These are phyloP conservation scores for Apotomis capreana DNA, from an alignment of 2,888 invertebrate species.

Conservation along the genomic window DNA sequence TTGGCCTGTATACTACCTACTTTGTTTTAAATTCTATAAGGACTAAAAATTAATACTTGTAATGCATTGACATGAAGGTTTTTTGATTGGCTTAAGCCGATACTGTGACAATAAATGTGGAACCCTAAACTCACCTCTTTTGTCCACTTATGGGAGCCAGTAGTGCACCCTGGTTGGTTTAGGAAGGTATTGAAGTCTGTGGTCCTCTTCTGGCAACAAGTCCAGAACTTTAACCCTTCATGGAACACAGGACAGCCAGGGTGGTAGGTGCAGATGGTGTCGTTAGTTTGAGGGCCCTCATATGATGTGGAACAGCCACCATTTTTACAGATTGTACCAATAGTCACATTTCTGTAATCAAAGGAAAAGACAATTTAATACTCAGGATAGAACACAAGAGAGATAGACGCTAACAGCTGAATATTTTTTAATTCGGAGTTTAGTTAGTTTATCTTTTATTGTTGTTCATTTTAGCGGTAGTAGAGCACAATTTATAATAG, in stretches of 20 bases:
- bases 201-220: constrained; percentile 96
- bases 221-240: constrained; percentile 98
- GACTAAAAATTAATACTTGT: too few relatives aligned
- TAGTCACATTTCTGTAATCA: constrained; percentile 72
- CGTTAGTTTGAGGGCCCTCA: constrained; percentile 85
- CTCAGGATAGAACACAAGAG: too few relatives aligned
- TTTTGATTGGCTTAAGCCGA: too few relatives aligned
- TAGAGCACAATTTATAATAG: too few relatives aligned
- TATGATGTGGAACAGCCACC: constrained; percentile 90
- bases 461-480: too few relatives aligned
- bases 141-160: constrained; percentile 94
- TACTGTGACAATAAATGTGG: too few relatives aligned
- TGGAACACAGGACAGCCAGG: constrained; percentile 97
- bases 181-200: constrained; percentile 97
- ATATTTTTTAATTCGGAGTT: too few relatives aligned
- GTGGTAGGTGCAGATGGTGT: constrained; percentile 89
- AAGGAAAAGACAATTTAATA: neutral
- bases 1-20: too few relatives aligned
- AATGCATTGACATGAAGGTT: too few relatives aligned
- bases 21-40: too few relatives aligned
- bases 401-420: too few relatives aligned
- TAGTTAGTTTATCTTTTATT: too few relatives aligned
- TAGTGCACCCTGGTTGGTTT: constrained; percentile 94
- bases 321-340: constrained; percentile 94
- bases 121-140: constrained; percentile 81